Evolutionary conservation across 2,888 invertebrate genomes (phyloP).

Genomic region (Diarsia brunnea): DNA sequence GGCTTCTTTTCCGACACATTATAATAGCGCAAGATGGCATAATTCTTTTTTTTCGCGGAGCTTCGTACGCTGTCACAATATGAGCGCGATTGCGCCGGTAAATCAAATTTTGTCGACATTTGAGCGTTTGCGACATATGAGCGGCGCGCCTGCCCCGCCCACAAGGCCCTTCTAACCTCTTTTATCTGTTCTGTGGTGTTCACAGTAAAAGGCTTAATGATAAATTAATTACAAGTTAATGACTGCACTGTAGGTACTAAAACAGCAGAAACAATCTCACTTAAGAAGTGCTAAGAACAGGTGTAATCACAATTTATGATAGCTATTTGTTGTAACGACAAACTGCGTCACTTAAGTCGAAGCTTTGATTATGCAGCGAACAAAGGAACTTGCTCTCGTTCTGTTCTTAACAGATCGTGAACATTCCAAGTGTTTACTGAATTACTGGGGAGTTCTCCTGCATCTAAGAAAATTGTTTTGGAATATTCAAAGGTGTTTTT

Average conservation of each 20-base stretch:
- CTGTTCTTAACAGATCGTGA: conserved; percentile 45
- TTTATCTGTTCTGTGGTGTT: no score
- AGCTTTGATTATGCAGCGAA: conserved; percentile 42
- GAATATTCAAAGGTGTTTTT: background rate
- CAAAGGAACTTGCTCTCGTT: conserved; percentile 41
- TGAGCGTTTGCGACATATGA: no score
- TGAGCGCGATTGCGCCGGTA: no score
- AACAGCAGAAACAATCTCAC: conserved; percentile 21
- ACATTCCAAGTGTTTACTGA: conserved; percentile 22
- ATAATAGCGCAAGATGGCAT: no score
- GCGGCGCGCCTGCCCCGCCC: no score
- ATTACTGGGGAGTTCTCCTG: background rate
- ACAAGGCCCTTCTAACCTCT: no score
- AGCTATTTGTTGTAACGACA: conserved; percentile 38
- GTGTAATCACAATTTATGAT: conserved; percentile 41
- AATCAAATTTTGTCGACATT: no score
- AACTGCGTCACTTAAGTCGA: conserved; percentile 36
- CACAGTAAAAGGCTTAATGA: background rate
- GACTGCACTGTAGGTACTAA: background rate
- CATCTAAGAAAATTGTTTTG: background rate
- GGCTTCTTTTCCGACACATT: no score
- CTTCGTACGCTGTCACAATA: no score
- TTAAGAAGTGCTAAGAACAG: conserved; percentile 16
- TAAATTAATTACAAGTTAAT: conserved; percentile 1
- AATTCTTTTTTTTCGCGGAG: no score